These are phyloP conservation scores for Chrysodeixis includens DNA, from an alignment of 2,888 invertebrate species.

Conservation along the genomic window DNA sequence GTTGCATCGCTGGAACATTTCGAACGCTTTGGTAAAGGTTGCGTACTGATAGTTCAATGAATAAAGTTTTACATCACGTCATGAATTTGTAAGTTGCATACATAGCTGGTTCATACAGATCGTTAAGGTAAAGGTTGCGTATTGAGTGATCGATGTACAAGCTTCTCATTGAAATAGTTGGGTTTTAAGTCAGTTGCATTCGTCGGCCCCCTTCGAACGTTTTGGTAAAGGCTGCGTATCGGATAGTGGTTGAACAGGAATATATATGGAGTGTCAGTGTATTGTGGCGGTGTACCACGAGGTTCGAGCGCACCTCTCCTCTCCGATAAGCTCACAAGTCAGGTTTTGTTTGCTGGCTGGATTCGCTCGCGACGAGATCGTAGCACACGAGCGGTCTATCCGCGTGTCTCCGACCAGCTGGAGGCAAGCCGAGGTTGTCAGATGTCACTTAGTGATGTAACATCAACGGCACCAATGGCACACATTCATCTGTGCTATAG, in stretches of 20 bases:
- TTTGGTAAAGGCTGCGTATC: conserved; percentile 21
- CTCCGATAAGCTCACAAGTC: conserved; percentile 9
- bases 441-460: too few relatives aligned
- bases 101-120: not conserved
- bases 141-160: not conserved
- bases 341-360: not conserved
- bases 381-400: too few relatives aligned
- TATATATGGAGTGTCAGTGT: conserved; percentile 5
- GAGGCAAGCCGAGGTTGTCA: too few relatives aligned
- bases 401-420: too few relatives aligned
- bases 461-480: too few relatives aligned
- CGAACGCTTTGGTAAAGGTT: conserved; percentile 25
- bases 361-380: not conserved
- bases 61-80: not conserved
- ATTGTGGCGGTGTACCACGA: conserved; percentile 13
- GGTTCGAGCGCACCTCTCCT: not conserved
- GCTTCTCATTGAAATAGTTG: not conserved
- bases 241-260: conserved; percentile 11
- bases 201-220: conserved; percentile 20
- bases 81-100: conserved; percentile 7
- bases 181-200: conserved; percentile 15
- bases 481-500: too few relatives aligned
- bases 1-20: conserved; percentile 18
- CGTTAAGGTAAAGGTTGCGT: conserved; percentile 11
- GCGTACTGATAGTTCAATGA: conserved; percentile 17